Evolutionary conservation across 2,113 vertebrate species (phyloP).

Genomic region (Tapirus terrestris): DNA sequence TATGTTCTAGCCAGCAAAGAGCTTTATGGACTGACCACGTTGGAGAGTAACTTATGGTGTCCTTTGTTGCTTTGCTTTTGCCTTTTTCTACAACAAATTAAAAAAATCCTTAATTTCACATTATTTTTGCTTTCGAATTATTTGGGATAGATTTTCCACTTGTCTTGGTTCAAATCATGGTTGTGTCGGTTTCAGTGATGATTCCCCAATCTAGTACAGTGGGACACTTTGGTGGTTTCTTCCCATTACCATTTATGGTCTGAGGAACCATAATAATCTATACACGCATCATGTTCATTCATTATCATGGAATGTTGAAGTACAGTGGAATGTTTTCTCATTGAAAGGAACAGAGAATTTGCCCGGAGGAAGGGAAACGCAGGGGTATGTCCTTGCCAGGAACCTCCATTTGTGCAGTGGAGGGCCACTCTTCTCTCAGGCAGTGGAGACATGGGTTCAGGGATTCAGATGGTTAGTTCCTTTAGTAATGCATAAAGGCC

Average conservation of each 20-base stretch:
- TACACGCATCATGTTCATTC: not conserved
- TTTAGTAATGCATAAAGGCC: not conserved
- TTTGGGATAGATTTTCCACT: not conserved
- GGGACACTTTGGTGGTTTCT: not conserved
- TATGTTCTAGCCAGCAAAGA: not conserved
- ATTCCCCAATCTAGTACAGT: not conserved
- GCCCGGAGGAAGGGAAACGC: not conserved
- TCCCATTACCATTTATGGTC: not conserved
- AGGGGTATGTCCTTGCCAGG: not conserved
- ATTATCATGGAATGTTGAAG: not conserved
- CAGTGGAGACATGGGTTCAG: rapidly evolving
- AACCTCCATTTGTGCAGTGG: too few relatives aligned
- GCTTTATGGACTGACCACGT: not conserved
- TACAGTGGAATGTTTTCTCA: not conserved
- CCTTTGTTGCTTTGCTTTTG: not conserved
- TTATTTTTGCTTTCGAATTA: not conserved
- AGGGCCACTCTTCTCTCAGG: not conserved
- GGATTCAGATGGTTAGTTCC: not conserved
- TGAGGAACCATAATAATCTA: not conserved
- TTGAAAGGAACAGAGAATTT: not conserved
- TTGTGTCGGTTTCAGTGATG: not conserved
- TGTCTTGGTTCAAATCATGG: not conserved
- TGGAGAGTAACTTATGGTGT: not conserved
- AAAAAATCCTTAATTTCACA: not conserved
- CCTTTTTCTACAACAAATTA: not conserved